A percentile compares a stretch with the other conserved stretches of the same genome.
These are phyloP conservation scores for Halichondria panicea DNA, from an alignment of 37 sponge, comb jelly and placozoan genomes.

Conservation along the genomic window DNA sequence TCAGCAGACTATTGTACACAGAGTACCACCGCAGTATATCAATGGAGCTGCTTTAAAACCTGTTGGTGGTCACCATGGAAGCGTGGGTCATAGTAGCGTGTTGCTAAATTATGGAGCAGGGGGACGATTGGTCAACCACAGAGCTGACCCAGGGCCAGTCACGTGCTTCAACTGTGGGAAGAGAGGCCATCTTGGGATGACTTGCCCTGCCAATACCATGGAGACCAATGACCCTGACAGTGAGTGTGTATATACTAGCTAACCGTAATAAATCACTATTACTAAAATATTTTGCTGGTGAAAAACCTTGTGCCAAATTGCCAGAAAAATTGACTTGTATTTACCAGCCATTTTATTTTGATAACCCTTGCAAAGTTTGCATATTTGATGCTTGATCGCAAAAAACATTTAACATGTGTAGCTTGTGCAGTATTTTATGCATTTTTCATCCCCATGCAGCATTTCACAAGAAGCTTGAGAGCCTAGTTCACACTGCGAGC, in stretches of 20 bases:
- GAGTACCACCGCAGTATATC: too few relatives aligned
- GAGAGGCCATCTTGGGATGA: constrained; percentile 55
- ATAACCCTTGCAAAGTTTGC: not conserved
- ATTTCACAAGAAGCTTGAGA: constrained; percentile 39
- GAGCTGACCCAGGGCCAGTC: not conserved
- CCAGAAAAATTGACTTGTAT: not conserved
- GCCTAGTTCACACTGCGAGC: too few relatives aligned
- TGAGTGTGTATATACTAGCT: too few relatives aligned
- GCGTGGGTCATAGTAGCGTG: not conserved
- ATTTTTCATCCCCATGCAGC: not conserved
- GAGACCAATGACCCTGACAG: constrained; percentile 21
- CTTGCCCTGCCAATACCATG: constrained; percentile 41
- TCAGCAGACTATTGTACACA: too few relatives aligned
- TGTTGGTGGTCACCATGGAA: too few relatives aligned
- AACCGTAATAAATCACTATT: too few relatives aligned
- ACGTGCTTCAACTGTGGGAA: constrained; percentile 79
- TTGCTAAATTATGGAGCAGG: not conserved
- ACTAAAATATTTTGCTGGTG: too few relatives aligned
- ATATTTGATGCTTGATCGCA: too few relatives aligned
- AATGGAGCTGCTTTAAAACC: too few relatives aligned
- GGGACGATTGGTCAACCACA: not conserved
- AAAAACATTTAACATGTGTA: not conserved
- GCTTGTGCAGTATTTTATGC: not conserved
- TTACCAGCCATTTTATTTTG: not conserved
- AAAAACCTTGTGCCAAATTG: not conserved